Conservation (phyloP, 1,140 invertebrate genomes). For the Danaus melanippus region DNA sequence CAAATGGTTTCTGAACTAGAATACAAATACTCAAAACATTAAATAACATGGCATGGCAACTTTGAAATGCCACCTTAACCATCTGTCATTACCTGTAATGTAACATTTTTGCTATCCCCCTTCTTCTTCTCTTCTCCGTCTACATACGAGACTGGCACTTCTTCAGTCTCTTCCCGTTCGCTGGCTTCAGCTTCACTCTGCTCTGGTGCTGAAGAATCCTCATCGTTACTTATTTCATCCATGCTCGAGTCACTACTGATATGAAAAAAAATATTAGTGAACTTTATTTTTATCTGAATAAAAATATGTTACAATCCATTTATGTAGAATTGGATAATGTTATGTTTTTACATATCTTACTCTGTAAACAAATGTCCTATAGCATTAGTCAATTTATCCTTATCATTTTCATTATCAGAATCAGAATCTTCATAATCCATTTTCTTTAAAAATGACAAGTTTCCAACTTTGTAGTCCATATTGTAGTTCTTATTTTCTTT, state of each 20-base stretch:
- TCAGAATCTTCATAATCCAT: constrained; percentile 84
- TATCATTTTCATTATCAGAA: constrained; percentile 83
- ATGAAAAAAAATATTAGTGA: constrained; percentile 2
- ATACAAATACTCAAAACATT: no score
- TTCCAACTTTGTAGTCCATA: constrained; percentile 37
- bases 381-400: constrained; percentile 80
- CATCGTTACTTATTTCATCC: constrained; percentile 80
- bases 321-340: background rate
- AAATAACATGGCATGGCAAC: no score
- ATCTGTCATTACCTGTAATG: constrained; percentile 41
- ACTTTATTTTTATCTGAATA: constrained; percentile 1
- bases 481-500: constrained; percentile 49
- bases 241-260: constrained; percentile 79
- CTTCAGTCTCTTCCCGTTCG: constrained; percentile 31
- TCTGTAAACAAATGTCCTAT: constrained; percentile 81
- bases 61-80: no score
- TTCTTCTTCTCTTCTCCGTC: constrained; percentile 48
- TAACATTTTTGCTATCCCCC: constrained; percentile 46
- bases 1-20: no score
- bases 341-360: constrained; percentile 32
- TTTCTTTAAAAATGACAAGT: constrained; percentile 66
- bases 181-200: constrained; percentile 65
- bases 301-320: no score
- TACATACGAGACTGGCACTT: constrained; percentile 38
- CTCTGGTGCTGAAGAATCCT: constrained; percentile 79